These are phyloP conservation scores for Speoplatyrhinus poulsoni DNA, from an alignment of 2,113 vertebrate genomes.

Conservation along the genomic window DNA sequence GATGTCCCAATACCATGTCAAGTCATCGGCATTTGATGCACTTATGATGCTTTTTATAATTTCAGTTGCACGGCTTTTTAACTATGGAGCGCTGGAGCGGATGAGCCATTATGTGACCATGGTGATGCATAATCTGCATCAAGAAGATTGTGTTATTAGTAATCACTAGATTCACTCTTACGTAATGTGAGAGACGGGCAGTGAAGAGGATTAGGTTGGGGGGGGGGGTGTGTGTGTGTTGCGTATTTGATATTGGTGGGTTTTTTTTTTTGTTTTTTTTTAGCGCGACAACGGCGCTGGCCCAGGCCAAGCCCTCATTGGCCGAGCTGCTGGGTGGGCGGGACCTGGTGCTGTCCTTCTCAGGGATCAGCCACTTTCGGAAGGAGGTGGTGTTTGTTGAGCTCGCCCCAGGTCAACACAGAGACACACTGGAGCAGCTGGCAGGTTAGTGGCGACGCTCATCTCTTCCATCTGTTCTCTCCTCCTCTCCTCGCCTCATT, in stretches of 20 bases:
- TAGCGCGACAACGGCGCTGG: conserved; percentile 83
- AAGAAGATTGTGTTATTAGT: conserved; percentile 30
- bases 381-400: conserved; percentile 90
- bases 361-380: conserved; percentile 84
- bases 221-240: conserved; percentile 16
- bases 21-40: no score
- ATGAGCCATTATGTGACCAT: no score
- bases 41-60: no score
- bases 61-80: no score
- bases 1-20: no score
- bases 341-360: conserved; percentile 83
- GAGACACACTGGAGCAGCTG: conserved; percentile 74
- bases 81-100: no score
- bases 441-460: conserved; percentile 79
- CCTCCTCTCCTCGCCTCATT: conserved; percentile 1
- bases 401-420: conserved; percentile 79
- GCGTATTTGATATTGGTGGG: conserved; percentile 20
- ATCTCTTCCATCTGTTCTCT: not conserved
- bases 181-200: conserved; percentile 50
- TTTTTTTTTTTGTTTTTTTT: conserved; percentile 32
- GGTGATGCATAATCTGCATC: no score
- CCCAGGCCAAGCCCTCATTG: conserved; percentile 77
- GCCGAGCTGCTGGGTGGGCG: conserved; percentile 82
- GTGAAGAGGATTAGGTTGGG: conserved; percentile 47
- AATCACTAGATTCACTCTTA: conserved; percentile 59